phyloP scores from a whole-genome alignment of 2,888 invertebrate species.

The Sarcophaga subvicina region DNA sequence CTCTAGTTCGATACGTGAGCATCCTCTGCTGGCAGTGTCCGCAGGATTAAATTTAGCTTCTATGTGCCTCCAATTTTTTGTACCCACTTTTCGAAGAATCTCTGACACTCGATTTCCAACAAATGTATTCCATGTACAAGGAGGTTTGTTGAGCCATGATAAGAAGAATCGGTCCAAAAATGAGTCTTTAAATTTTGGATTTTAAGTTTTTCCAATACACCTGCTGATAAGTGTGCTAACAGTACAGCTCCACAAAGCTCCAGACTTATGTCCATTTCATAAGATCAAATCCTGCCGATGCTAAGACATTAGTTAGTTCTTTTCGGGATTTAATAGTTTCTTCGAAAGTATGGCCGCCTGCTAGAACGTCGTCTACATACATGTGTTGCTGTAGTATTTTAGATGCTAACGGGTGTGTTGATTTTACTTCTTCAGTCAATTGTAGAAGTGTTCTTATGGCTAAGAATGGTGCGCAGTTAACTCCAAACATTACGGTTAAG shows the following conservation, averaged over 20 bases:
- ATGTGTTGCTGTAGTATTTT: no score
- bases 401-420: neutral
- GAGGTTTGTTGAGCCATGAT: constrained; percentile 9
- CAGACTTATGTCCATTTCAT: no score
- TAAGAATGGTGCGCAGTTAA: no score
- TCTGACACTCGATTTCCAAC: constrained; percentile 1
- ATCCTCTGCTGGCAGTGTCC: neutral
- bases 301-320: neutral
- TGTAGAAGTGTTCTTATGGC: constrained; percentile 13
- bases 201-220: neutral
- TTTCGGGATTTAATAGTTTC: neutral
- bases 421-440: constrained; percentile 9
- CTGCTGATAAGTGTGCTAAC: no score
- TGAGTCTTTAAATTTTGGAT: neutral
- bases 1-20: neutral
- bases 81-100: constrained; percentile 4
- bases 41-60: neutral
- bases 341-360: no score
- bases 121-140: constrained; percentile 9
- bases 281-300: no score
- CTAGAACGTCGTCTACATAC: no score
- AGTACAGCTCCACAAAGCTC: no score
- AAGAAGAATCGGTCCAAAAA: constrained; percentile 15
- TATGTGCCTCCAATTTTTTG: neutral
- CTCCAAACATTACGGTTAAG: no score